Evolutionary conservation across 2,113 vertebrate genomes (phyloP), one percentile per base, ranked within the genome.

Genomic region (Hypanus sabinus): DNA sequence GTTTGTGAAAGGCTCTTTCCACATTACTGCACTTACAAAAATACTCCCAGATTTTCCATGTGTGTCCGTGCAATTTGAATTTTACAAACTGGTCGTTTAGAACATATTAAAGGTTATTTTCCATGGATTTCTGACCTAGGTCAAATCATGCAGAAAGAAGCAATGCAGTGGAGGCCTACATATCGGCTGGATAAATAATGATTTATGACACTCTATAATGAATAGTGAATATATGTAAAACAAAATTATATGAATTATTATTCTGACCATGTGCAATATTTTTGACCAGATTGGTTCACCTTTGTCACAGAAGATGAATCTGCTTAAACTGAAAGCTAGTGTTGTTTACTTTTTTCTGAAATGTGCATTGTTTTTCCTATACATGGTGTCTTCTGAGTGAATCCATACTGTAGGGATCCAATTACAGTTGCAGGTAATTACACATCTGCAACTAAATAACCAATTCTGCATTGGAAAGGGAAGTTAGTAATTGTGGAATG

Each of bases 51-150:
- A 46, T 93, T 93, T 93, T 55, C 91, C 70, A 30, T 73, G 68
- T 93, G 91, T 93, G 68, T 93, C 68, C 1, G 12, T 93, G 68
- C 70, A 93, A 93, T 93, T 73, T 93, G 91, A 73, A 93, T 93
- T 93, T 93, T 93, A 73, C 91, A 55, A 93, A 93, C 91, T 75
- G 91, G 91, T 73, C 91, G 36, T 75, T 93, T 93, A 93, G 91
- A 93, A 93, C 91, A 73, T 73, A 93, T 93, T 93, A 93, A 93
- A 93, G 91, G 91, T 93, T 75, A 93, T 93, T 93, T 93, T 73
- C 70, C 70, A 46, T 9, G 70, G 70, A 93, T 93, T 93, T 93
- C 70, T 93, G 91, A 75, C 91, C 68, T 93, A 55, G 91, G 68
- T 93, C 91, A 75, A 93, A 75, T 75, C 68, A 93, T 75, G 91